These are phyloP conservation scores for Ameiurus melas DNA, from an alignment of 2,113 vertebrate genomes.

Conservation along the genomic window DNA sequence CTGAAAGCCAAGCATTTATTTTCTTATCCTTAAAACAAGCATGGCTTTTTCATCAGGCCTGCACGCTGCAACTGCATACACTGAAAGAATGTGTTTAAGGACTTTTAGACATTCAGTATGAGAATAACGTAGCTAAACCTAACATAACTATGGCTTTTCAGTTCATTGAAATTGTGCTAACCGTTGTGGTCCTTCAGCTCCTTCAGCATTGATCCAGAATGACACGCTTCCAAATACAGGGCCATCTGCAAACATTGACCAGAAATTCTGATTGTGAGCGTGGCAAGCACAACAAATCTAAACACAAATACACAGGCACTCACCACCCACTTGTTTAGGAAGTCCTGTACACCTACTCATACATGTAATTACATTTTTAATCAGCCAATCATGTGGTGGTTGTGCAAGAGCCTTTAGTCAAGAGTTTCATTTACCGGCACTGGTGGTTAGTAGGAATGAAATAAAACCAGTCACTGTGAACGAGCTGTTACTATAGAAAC, in stretches of 20 bases:
- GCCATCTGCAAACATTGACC: slow-evolving; percentile 28
- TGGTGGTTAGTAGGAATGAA: no score
- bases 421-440: no score
- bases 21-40: fast-evolving
- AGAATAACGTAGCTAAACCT: background rate
- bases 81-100: background rate
- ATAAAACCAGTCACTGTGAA: no score
- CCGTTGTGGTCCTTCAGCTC: background rate
- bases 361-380: no score
- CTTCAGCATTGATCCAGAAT: slow-evolving; percentile 34
- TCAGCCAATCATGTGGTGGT: no score
- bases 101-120: background rate
- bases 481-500: no score
- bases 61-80: slow-evolving; percentile 17
- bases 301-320: no score
- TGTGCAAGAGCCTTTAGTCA: no score
- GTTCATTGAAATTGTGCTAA: background rate
- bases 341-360: no score
- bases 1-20: background rate
- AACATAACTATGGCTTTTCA: background rate
- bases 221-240: slow-evolving; percentile 30
- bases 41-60: background rate
- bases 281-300: no score
- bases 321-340: no score
- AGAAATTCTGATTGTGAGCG: no score